phyloP scores from a whole-genome alignment of 2,888 invertebrate species.

The Tortricodes alternella region DNA sequence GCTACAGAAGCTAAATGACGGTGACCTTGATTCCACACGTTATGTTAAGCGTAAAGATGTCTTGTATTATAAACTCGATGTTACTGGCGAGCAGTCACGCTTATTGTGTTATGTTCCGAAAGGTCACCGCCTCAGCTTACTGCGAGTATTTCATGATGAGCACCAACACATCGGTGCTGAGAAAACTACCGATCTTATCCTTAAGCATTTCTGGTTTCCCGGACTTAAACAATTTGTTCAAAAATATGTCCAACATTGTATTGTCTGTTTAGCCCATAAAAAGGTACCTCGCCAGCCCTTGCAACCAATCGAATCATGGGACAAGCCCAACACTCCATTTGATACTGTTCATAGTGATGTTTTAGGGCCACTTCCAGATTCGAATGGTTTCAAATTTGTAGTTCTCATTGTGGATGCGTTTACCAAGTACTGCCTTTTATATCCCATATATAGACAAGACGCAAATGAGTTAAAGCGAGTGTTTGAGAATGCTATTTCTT shows the following conservation, averaged over 20 bases:
- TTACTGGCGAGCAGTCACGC: conserved; percentile 5
- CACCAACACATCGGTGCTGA: conserved; percentile 19
- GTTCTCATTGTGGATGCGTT: conserved; percentile 24
- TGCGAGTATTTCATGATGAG: conserved; percentile 24
- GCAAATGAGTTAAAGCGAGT: conserved; percentile 10
- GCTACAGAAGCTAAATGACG: conserved; percentile 33
- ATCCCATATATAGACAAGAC: conserved; percentile 15
- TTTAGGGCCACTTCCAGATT: conserved; percentile 29
- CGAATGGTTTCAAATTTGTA: conserved; percentile 30
- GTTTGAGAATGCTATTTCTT: not conserved
- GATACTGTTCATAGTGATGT: not conserved
- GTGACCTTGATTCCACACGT: conserved; percentile 26
- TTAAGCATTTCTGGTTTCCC: conserved; percentile 25
- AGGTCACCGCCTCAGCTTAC: conserved; percentile 15
- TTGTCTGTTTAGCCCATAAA: conserved; percentile 17
- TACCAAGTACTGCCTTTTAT: conserved; percentile 15
- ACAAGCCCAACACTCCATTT: conserved; percentile 1
- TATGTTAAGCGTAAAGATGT: conserved; percentile 30
- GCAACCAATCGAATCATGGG: conserved; percentile 16
- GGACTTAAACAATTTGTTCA: conserved; percentile 4
- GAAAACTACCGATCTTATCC: conserved; percentile 22
- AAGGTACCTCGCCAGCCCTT: conserved; percentile 6
- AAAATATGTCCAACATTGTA: conserved; percentile 17
- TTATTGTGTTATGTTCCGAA: conserved; percentile 20
- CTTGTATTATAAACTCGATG: conserved; percentile 2